Conservation (phyloP, 2,113 vertebrate species). For the Percina caprodes region DNA sequence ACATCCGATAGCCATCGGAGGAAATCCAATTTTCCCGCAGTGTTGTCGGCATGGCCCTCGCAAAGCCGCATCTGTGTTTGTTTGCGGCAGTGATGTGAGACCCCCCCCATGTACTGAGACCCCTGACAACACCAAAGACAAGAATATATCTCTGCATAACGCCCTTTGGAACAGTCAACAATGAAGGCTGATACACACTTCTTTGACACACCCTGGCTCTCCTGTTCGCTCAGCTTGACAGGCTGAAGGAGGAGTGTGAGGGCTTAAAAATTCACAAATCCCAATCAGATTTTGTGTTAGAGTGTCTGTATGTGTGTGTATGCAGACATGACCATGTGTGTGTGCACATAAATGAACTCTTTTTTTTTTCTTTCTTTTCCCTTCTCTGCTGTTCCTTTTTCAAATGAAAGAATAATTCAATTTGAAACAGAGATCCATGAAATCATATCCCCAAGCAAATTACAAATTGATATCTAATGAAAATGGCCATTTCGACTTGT, state of each 20-base stretch:
- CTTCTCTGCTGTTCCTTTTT: constrained; percentile 37
- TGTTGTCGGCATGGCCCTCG: constrained; percentile 25
- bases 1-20: constrained; percentile 73
- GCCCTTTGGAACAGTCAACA: constrained; percentile 31
- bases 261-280: constrained; percentile 38
- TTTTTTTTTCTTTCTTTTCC: background rate
- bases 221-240: constrained; percentile 29
- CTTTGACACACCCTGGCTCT: constrained; percentile 24
- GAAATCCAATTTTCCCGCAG: constrained; percentile 74
- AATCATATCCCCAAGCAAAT: constrained; percentile 76
- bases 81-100: constrained; percentile 41
- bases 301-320: constrained; percentile 16
- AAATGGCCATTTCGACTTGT: constrained; percentile 75
- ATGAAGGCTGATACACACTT: constrained; percentile 16
- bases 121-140: constrained; percentile 39
- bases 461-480: constrained; percentile 80
- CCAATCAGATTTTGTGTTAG: constrained; percentile 14
- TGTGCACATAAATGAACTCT: background rate
- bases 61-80: constrained; percentile 30
- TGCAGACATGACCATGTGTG: background rate
- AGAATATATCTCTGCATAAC: constrained; percentile 44
- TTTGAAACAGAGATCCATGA: constrained; percentile 78
- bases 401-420: constrained; percentile 75
- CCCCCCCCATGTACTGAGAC: constrained; percentile 28
- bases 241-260: constrained; percentile 15